Conservation (phyloP, 2,113 vertebrate genomes). For the Pterophyllum scalare region DNA sequence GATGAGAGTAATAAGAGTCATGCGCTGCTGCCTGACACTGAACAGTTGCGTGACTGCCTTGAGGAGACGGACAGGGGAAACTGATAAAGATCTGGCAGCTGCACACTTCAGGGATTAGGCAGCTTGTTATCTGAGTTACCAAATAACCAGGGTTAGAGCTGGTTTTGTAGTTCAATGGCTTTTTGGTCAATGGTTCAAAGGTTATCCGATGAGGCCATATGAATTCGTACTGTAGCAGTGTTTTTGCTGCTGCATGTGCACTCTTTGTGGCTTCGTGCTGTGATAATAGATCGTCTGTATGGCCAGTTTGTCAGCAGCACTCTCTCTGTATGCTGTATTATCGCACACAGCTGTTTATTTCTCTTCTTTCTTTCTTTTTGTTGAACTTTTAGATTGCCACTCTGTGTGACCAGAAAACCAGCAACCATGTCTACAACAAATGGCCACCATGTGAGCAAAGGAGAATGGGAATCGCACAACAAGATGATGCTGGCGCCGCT, state of each 20-base stretch:
- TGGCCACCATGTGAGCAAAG: slow-evolving; percentile 42
- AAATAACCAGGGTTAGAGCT: not conserved
- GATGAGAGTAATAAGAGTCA: not conserved
- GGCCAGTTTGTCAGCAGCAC: not conserved
- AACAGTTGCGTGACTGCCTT: not conserved
- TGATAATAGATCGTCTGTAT: not conserved
- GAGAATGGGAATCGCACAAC: slow-evolving; percentile 88
- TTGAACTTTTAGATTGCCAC: slow-evolving; percentile 11
- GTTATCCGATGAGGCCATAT: slow-evolving; percentile 4
- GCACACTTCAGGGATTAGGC: not conserved
- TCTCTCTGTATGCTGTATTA: not conserved
- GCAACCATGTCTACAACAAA: slow-evolving; percentile 57
- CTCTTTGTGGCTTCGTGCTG: not conserved
- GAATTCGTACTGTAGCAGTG: not conserved
- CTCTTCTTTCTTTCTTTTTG: not conserved
- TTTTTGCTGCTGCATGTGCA: not conserved
- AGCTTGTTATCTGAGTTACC: not conserved
- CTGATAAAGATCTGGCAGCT: not conserved
- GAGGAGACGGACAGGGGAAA: not conserved
- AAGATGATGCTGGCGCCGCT: slow-evolving; percentile 90
- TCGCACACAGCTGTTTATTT: not conserved
- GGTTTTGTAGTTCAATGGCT: not conserved
- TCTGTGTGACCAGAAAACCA: slow-evolving; percentile 20
- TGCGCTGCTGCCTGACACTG: not conserved
- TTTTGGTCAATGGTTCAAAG: slow-evolving; percentile 28